Conservation (phyloP, 1,140 invertebrate genomes). For the Bombus waltoni region DNA sequence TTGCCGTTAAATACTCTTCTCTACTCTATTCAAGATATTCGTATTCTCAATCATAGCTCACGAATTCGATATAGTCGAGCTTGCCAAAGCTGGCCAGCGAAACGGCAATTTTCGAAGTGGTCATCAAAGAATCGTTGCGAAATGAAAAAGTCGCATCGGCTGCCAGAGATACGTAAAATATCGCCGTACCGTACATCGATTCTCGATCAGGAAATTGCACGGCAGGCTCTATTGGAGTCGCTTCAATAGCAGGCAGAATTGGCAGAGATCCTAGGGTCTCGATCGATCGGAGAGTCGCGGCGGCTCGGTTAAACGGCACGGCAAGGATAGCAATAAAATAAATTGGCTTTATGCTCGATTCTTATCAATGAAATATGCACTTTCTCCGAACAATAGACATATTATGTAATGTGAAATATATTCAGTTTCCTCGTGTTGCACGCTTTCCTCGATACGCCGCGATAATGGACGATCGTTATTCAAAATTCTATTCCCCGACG, state of each 20-base stretch:
- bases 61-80: neutral
- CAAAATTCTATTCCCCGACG: slow-evolving; percentile 48
- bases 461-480: slow-evolving; percentile 51
- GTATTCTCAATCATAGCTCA: too few relatives aligned
- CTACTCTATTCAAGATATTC: too few relatives aligned
- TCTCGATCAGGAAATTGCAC: slow-evolving; percentile 32
- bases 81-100: neutral
- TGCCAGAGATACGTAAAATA: neutral
- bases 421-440: slow-evolving; percentile 37
- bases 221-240: neutral
- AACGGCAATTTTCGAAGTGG: neutral
- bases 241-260: slow-evolving; percentile 1
- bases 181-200: neutral
- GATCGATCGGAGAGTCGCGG: slow-evolving; percentile 15
- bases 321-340: slow-evolving; percentile 41
- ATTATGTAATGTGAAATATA: slow-evolving; percentile 46
- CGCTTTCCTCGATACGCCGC: slow-evolving; percentile 47
- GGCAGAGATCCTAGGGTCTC: neutral
- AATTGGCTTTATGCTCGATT: slow-evolving; percentile 48
- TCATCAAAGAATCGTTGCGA: neutral
- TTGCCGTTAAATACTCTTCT: too few relatives aligned
- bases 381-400: slow-evolving; percentile 50
- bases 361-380: slow-evolving; percentile 53
- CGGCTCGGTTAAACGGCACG: slow-evolving; percentile 12
- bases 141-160: neutral